Evolutionary conservation across 1,140 invertebrate genomes (phyloP), one percentile per base, ranked within the genome.

Genomic region (Lethrus apterus): DNA sequence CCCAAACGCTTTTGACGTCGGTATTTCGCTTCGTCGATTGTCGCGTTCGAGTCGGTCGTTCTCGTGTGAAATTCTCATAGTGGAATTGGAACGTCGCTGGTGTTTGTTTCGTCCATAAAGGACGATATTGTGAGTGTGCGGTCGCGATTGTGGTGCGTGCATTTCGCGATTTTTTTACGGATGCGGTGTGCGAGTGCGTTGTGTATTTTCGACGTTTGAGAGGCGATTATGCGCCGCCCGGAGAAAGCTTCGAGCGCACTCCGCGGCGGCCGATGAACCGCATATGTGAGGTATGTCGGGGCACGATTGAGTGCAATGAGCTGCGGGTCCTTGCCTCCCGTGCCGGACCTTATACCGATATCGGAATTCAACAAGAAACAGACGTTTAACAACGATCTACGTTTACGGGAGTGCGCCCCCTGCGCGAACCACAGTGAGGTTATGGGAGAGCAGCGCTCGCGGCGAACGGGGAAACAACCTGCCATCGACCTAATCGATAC

Each of bases 331-430:
- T 50, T 62, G 57, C 64, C 64, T 42, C 65, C 65, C 54, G 56
- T 66, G 45, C 64, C 65, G 56, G 65, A 57, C 48, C 51, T 66
- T 31, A 66, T 67, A 41, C 65, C 64, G 34, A 64, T 67, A 32
- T 53, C 63, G 43, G 62, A 49, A 48, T 55, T 66, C 41, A 54
- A 55, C 20, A 64, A 62, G 46, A 50, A 51, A 35, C 52, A 58
- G 32, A 49, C 41, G 32, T 45, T 52, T 24, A 56, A 53, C 35
- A 52, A 56, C 21, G 23, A 48, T 48, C 44, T 26, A 36, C n/a
- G 40, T 42, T 26, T 44, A 15, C 44, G 14, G 19, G 42, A 51
- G 32, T 48, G 46, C 44, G 26, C 52, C 50, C 54, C 50, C 40
- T 54, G 54, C 46, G 46, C 41, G n/a, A 32, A 34, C 34, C 32